Conservation (phyloP, 2,888 invertebrate genomes). For the Steinernema hermaphroditum region DNA sequence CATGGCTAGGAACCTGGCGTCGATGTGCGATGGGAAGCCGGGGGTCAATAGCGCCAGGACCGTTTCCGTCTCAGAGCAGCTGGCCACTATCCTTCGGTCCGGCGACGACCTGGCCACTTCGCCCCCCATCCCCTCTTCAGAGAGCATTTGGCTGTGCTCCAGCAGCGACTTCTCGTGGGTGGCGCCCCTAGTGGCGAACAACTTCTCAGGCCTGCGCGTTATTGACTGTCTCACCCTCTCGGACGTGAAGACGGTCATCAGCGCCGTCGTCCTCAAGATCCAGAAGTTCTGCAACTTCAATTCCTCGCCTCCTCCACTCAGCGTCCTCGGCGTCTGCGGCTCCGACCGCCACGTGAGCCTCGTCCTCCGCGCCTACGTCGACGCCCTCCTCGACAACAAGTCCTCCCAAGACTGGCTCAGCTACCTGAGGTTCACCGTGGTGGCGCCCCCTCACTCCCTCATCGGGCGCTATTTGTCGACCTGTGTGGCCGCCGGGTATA, state of each 20-base stretch:
- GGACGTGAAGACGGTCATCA: constrained; percentile 50
- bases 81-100: background rate
- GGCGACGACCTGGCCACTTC: background rate
- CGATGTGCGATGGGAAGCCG: background rate
- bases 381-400: constrained; percentile 60
- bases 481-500: constrained; percentile 34
- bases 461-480: constrained; percentile 41
- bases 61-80: constrained; percentile 7
- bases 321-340: constrained; percentile 60
- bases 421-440: constrained; percentile 60
- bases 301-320: constrained; percentile 57
- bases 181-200: constrained; percentile 33
- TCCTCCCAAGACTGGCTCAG: constrained; percentile 61
- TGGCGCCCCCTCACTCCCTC: constrained; percentile 55
- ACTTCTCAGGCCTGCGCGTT: constrained; percentile 37
- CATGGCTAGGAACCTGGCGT: background rate
- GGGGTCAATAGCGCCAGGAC: background rate
- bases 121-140: constrained; percentile 1
- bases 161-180: constrained; percentile 47
- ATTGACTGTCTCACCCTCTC: constrained; percentile 50
- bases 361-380: constrained; percentile 62
- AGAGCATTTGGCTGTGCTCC: constrained; percentile 44
- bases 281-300: constrained; percentile 66
- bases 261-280: constrained; percentile 56
- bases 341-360: constrained; percentile 59